Evolutionary conservation across 2,797 vertebrate species (phyloP).

Genomic region (Tapera naevia): DNA sequence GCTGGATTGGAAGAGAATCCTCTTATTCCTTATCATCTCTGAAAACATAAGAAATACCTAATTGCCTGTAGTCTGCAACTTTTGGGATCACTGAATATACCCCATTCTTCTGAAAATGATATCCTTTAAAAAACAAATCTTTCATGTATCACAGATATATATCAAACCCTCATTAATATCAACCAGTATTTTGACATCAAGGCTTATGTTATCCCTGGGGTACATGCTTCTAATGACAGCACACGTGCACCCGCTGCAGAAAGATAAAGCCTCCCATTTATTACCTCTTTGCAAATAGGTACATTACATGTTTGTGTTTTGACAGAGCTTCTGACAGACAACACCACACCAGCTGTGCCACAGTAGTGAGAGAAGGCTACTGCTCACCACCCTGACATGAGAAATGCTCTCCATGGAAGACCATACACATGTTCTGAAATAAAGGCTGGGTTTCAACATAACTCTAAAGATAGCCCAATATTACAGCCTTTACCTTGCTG

Average conservation of each 20-base stretch:
- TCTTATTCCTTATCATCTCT: too few species aligned
- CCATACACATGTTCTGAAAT: background rate
- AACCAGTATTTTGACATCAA: background rate
- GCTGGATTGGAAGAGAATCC: too few species aligned
- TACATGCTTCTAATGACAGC: background rate
- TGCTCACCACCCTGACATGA: background rate
- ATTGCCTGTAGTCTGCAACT: too few species aligned
- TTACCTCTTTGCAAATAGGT: background rate
- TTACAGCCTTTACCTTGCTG: background rate
- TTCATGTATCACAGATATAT: too few species aligned
- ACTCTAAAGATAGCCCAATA: background rate
- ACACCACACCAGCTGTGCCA: background rate
- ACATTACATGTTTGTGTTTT: background rate
- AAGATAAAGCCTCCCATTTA: background rate
- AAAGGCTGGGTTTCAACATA: background rate
- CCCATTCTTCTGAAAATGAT: too few species aligned
- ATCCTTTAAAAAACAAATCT: too few species aligned
- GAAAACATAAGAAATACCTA: too few species aligned
- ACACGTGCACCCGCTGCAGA: background rate
- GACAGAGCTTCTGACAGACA: background rate
- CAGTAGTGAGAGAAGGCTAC: background rate
- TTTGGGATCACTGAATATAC: too few species aligned
- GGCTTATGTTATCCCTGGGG: background rate
- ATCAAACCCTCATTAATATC: too few species aligned
- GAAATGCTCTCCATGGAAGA: background rate